Evolutionary conservation across 2,113 vertebrate genomes (phyloP).

Genomic region (Poeciliopsis turrubarensis): DNA sequence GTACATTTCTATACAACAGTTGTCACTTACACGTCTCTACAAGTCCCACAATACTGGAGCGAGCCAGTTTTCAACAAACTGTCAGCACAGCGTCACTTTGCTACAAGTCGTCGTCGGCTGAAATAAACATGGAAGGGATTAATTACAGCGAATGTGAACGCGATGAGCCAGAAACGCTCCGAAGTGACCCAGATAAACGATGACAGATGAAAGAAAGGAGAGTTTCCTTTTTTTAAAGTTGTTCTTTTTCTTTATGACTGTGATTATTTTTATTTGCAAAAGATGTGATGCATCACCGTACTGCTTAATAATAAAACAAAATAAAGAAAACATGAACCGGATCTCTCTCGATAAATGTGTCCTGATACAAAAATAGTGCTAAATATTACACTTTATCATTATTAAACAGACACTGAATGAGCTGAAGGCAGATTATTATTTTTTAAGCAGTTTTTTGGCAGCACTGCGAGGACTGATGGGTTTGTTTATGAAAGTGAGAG

Average conservation of each 20-base stretch:
- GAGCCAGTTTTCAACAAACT: conserved; percentile 55
- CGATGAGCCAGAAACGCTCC: conserved; percentile 33
- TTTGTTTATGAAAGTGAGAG: conserved; percentile 20
- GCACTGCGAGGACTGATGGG: conserved; percentile 9
- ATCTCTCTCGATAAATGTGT: conserved; percentile 54
- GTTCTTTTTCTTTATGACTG: neutral
- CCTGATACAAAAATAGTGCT: conserved; percentile 79
- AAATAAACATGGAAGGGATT: conserved; percentile 48
- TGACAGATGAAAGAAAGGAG: conserved; percentile 60
- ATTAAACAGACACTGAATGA: conserved; percentile 53
- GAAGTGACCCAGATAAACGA: conserved; percentile 49
- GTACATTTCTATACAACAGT: conserved; percentile 82
- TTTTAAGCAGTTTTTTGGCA: neutral
- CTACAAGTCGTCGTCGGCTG: conserved; percentile 2
- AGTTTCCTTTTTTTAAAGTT: neutral
- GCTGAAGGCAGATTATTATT: conserved; percentile 30
- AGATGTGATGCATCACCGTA: conserved; percentile 65
- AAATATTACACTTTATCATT: conserved; percentile 68
- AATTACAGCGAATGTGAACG: conserved; percentile 53
- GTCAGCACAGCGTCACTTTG: conserved; percentile 35
- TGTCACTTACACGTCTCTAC: conserved; percentile 56
- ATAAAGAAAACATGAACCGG: conserved; percentile 38
- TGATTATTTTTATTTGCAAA: conserved; percentile 44
- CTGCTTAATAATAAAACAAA: conserved; percentile 58
- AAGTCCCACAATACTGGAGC: conserved; percentile 32